phyloP scores from a whole-genome alignment of 30 jellyfish, hydroid and myxozoan species.

The Turritopsis rubra region DNA sequence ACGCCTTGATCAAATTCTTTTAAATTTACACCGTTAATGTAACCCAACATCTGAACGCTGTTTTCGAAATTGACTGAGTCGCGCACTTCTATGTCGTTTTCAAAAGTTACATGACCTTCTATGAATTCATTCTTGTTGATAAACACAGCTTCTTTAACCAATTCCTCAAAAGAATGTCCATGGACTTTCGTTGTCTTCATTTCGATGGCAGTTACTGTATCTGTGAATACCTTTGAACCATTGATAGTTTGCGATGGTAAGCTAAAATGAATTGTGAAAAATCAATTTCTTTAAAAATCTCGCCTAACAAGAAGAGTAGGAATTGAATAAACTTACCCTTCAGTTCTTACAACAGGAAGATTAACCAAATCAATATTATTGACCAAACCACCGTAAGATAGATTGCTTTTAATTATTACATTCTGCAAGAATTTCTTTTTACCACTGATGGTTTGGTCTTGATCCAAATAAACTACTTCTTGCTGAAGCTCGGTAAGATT shows the following conservation, averaged over 20 bases:
- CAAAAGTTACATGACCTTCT: conserved; percentile 30
- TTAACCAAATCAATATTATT: background rate
- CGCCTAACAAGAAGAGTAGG: background rate
- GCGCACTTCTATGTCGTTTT: background rate
- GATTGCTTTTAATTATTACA: background rate
- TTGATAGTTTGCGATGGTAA: background rate
- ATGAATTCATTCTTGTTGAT: background rate
- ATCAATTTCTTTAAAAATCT: background rate
- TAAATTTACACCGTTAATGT: conserved; percentile 46
- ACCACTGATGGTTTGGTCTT: conserved; percentile 43
- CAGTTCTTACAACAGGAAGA: conserved; percentile 1
- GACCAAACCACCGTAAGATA: background rate
- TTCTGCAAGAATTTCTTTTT: background rate
- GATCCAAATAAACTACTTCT: conserved; percentile 32
- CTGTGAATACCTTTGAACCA: background rate
- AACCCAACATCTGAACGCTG: conserved; percentile 9
- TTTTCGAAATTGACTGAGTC: conserved; percentile 21
- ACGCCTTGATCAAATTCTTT: conserved; percentile 33
- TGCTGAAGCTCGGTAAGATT: conserved; percentile 29
- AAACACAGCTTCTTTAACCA: background rate
- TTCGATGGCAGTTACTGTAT: background rate
- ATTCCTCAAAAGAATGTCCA: background rate
- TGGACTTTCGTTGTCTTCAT: background rate
- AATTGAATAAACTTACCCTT: conserved; percentile 7
- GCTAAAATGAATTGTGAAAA: background rate